Percentiles rank a stretch among this genome's conserved stretches.
Evolutionary conservation across 2,888 invertebrate species (phyloP).

Genomic region (Parascotia fuliginaria): DNA sequence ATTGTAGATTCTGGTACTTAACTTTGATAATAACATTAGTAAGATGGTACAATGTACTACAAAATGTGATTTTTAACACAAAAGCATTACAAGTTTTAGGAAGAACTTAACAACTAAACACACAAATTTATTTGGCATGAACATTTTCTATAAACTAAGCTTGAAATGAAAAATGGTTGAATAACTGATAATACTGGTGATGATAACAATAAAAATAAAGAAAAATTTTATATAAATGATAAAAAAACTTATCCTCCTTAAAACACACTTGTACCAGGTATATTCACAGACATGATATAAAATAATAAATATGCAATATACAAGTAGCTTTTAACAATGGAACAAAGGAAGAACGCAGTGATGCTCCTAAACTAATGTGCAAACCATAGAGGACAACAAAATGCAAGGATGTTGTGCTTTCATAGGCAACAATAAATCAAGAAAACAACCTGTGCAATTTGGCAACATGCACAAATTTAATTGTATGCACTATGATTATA

Average conservation of each 20-base stretch:
- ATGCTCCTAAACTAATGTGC: slow-evolving; percentile 58
- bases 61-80: slow-evolving; percentile 6
- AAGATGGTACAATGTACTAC: background rate
- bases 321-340: slow-evolving; percentile 61
- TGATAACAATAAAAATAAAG: slow-evolving; percentile 1
- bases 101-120: background rate
- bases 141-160: background rate
- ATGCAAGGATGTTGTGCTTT: slow-evolving; percentile 57
- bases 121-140: background rate
- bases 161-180: background rate
- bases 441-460: slow-evolving; percentile 26
- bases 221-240: too few relatives aligned
- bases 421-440: slow-evolving; percentile 67
- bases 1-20: background rate
- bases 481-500: slow-evolving; percentile 10
- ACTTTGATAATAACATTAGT: background rate
- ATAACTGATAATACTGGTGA: background rate
- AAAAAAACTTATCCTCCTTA: background rate
- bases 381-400: slow-evolving; percentile 58
- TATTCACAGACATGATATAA: background rate
- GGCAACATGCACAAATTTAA: slow-evolving; percentile 13
- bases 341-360: slow-evolving; percentile 64
- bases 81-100: slow-evolving; percentile 2
- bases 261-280: background rate
- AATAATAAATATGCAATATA: slow-evolving; percentile 43